These are phyloP conservation scores for Acipenser transmontanus DNA, from an alignment of 2,797 vertebrate species.

Conservation along the genomic window DNA sequence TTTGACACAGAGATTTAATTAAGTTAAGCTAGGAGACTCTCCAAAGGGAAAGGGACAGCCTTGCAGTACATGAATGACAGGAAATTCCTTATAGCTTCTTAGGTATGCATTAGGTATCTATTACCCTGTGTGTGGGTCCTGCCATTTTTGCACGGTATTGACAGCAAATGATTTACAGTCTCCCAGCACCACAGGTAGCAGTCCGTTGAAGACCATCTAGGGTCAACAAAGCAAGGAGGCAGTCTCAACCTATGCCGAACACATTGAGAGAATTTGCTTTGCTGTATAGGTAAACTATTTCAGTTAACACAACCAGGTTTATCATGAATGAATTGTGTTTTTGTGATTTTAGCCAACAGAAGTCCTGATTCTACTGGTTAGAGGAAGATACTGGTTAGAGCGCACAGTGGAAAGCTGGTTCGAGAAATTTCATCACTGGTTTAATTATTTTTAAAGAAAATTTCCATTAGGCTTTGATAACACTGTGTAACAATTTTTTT, in stretches of 20 bases:
- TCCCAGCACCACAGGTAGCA: conserved; percentile 42
- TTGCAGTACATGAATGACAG: not conserved
- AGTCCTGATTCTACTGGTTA: too few species aligned
- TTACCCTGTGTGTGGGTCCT: not conserved
- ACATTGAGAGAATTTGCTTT: too few species aligned
- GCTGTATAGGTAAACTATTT: too few species aligned
- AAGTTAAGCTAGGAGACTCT: conserved; percentile 16
- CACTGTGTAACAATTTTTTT: too few species aligned
- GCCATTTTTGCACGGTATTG: not conserved
- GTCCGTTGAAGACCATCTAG: conserved; percentile 23
- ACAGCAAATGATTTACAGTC: conserved; percentile 25
- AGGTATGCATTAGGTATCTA: not conserved
- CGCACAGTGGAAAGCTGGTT: too few species aligned
- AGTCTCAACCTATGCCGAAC: conserved; percentile 4
- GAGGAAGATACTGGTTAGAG: too few species aligned
- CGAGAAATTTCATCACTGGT: too few species aligned
- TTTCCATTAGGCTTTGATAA: too few species aligned
- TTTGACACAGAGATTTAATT: conserved; percentile 22
- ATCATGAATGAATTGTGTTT: too few species aligned
- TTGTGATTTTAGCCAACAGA: too few species aligned
- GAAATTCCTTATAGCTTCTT: conserved; percentile 9
- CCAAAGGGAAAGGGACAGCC: conserved; percentile 6
- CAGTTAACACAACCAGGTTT: too few species aligned
- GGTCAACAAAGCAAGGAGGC: conserved; percentile 22
- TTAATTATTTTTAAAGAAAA: too few species aligned